Evolutionary conservation across 1,140 invertebrate species (phyloP).

Genomic region (Ostrea denselamellosa): DNA sequence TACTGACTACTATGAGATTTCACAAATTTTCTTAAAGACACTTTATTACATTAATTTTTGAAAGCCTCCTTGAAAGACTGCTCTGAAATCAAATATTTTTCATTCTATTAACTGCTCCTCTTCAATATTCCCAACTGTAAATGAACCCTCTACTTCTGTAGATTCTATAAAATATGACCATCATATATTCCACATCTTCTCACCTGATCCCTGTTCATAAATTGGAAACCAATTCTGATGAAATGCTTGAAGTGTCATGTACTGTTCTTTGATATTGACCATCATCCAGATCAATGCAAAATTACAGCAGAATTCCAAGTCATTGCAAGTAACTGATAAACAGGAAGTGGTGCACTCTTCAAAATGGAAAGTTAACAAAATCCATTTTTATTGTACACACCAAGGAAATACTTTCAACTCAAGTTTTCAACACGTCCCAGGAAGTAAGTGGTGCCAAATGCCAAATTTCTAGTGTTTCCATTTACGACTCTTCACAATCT

Average conservation of each 20-base stretch:
- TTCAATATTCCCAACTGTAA: neutral
- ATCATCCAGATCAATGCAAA: neutral
- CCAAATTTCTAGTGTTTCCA: neutral
- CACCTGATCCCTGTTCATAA: no score
- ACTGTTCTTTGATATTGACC: neutral
- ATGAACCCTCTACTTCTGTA: neutral
- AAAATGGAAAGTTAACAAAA: neutral
- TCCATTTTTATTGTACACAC: neutral
- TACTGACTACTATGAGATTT: slow-evolving; percentile 3
- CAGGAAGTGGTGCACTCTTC: neutral
- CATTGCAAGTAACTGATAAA: neutral
- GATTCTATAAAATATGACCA: no score
- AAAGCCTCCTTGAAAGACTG: neutral
- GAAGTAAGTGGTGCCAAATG: neutral
- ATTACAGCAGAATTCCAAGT: neutral
- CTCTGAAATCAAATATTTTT: neutral
- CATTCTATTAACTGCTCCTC: neutral
- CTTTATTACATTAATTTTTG: no score
- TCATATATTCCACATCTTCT: no score
- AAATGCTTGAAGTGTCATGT: no score
- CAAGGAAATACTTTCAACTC: neutral
- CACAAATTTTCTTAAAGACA: neutral
- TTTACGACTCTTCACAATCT: neutral
- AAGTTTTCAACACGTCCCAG: neutral
- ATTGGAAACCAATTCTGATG: no score